Base-by-base conservation (phyloP, 2,113 vertebrate species). In the Rhipidura dahli region DNA sequence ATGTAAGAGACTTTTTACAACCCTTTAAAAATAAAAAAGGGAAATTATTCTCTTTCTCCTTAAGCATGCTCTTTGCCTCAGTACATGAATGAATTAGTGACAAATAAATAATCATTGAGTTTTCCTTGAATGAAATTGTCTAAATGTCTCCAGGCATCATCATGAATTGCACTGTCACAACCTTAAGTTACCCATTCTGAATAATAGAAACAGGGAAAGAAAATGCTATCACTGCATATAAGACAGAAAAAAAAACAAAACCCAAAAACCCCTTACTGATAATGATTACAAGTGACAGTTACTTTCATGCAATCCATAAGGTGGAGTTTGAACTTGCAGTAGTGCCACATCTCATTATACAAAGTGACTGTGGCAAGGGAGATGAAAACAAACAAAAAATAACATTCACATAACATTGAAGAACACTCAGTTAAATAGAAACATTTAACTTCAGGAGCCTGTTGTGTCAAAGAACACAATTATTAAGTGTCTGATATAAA, bases 41-140 rank as follows among this genome's bases (percentile, higher is more conserved):
- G 21, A 64, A 44, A 51, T 76, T 72, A n/a, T 59, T 88, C 16
- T 53, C 77, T 82, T 90, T 84, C 18, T 89, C 24, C 49, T 90
- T 56, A 35, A 77, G 40, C 20, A 71, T 68, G 3, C 7, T 81
- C 24, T 82, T 86, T 83, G 42, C n/a, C 22, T 91, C 45, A 44
- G 39, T 63, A 27, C 15, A 6, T 68, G 69, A 87, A 35, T 61
- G 33, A 94, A 79, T 94, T 73, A 86, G 47, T 76, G 82, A 81
- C 24, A 96, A 89, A 94, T 77, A 91, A 93, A 86, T 69, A 94
- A 89, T 53, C 45, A 53, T 13, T 2, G 22, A 60, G 13, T 84
- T 93, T 93, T 96, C 27, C 47, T 94, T 94, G 79, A 97, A 92
- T 89, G 47, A 63, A 94, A 75, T 96, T 91, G 37, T 88, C 50